Conservation (phyloP, 2,888 invertebrate genomes). For the Cheilosia vernalis region DNA sequence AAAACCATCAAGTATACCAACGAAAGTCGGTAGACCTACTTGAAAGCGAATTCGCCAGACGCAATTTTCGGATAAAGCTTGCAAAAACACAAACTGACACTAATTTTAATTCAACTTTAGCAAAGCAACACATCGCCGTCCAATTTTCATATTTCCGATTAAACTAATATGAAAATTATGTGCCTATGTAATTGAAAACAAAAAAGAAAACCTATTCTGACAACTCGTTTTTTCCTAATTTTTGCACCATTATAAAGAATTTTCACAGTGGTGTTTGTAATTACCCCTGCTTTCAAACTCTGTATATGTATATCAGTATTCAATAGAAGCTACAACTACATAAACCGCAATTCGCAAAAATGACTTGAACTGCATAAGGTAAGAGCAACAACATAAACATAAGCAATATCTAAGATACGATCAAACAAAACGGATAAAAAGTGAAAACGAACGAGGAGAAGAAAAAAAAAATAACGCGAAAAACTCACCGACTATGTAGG, state of each 20-base stretch:
- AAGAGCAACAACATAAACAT: constrained; percentile 3
- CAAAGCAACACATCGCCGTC: too few species aligned
- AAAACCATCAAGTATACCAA: too few species aligned
- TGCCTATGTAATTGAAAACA: too few species aligned
- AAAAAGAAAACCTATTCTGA: too few species aligned
- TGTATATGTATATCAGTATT: not conserved
- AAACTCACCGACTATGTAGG: constrained; percentile 37
- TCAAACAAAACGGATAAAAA: constrained; percentile 41
- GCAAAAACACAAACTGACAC: too few species aligned
- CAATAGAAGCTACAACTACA: not conserved
- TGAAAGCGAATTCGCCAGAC: too few species aligned
- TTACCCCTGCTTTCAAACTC: not conserved
- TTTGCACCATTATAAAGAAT: not conserved
- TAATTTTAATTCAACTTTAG: too few species aligned
- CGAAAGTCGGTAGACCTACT: too few species aligned
- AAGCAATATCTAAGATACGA: constrained; percentile 10
- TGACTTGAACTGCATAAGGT: constrained; percentile 3
- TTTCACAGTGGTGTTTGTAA: not conserved
- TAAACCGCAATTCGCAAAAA: not conserved
- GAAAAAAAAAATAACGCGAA: not conserved
- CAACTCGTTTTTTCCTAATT: too few species aligned
- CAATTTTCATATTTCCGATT: too few species aligned
- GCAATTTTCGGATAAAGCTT: too few species aligned
- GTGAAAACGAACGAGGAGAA: constrained; percentile 53
- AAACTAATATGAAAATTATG: too few species aligned